Conservation (phyloP, 2,113 vertebrate species). For the Archilochus colubris region DNA sequence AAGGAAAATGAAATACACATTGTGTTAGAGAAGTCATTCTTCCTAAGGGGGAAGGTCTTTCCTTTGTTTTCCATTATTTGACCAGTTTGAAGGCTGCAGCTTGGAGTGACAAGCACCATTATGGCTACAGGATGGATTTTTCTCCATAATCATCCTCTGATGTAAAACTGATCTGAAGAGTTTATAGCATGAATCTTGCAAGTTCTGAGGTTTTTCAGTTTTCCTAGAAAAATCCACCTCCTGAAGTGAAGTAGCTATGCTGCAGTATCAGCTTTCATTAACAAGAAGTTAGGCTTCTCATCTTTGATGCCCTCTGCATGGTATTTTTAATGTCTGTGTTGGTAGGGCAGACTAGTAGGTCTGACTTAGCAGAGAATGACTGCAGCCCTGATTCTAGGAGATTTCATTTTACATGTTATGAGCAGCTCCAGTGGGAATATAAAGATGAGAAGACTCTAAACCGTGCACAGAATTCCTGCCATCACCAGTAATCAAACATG, state of each 20-base stretch:
- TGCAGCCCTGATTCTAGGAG: not conserved
- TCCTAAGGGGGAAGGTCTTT: not conserved
- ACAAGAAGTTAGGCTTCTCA: not conserved
- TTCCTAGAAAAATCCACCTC: not conserved
- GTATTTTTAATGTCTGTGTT: not conserved
- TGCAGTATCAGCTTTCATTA: not conserved
- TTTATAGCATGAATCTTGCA: not conserved
- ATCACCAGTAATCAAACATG: not conserved
- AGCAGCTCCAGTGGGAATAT: not conserved
- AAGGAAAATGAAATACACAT: not conserved
- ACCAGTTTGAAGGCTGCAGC: not conserved
- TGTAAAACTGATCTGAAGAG: not conserved
- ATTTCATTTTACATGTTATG: not conserved
- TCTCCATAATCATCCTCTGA: not conserved
- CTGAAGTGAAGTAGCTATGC: not conserved
- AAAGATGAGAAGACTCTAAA: not conserved
- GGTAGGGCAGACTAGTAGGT: not conserved
- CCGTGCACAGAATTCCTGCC: not conserved
- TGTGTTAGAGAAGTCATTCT: not conserved
- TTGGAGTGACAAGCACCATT: not conserved
- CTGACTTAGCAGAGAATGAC: not conserved
- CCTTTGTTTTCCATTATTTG: not conserved
- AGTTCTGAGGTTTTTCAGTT: not conserved
- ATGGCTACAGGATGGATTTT: not conserved
- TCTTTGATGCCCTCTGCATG: accelerated